Percentiles rank a stretch among this genome's conserved stretches.
Evolutionary conservation across 2,888 invertebrate genomes (phyloP).

Genomic region (Drosophila greeni): DNA sequence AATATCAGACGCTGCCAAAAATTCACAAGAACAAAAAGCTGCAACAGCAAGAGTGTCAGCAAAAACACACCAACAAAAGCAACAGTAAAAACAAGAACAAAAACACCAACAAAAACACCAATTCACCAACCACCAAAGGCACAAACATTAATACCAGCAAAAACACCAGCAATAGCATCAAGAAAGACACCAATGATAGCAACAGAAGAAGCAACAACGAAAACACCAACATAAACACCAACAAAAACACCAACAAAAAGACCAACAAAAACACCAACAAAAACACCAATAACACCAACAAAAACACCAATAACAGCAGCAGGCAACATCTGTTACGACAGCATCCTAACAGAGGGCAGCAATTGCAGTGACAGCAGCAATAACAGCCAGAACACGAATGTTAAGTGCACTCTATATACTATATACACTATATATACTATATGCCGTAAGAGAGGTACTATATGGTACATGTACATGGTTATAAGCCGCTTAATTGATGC

Average conservation of each 20-base stretch:
- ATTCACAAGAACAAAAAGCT: not conserved
- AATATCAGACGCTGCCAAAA: not conserved
- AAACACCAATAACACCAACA: constrained; percentile 3
- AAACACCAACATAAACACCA: not conserved
- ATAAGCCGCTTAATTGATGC: constrained; percentile 42
- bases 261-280: not conserved
- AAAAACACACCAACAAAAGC: constrained; percentile 3
- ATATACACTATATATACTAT: not conserved
- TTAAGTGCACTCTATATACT: constrained; percentile 8
- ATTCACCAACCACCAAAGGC: not conserved
- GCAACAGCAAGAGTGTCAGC: not conserved
- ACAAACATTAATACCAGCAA: not conserved
- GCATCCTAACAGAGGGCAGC: constrained; percentile 16
- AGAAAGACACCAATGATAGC: not conserved
- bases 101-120: not conserved
- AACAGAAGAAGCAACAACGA: not conserved
- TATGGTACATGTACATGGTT: constrained; percentile 17
- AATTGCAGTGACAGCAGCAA: constrained; percentile 13
- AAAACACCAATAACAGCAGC: not conserved
- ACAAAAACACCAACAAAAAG: not conserved
- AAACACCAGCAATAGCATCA: not conserved
- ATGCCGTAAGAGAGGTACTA: not conserved
- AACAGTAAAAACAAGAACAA: not conserved
- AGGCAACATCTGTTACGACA: constrained; percentile 14
- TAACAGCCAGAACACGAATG: constrained; percentile 15